phyloP scores from a whole-genome alignment of 1,140 invertebrate genomes.

The Drosophila kanapiae region DNA sequence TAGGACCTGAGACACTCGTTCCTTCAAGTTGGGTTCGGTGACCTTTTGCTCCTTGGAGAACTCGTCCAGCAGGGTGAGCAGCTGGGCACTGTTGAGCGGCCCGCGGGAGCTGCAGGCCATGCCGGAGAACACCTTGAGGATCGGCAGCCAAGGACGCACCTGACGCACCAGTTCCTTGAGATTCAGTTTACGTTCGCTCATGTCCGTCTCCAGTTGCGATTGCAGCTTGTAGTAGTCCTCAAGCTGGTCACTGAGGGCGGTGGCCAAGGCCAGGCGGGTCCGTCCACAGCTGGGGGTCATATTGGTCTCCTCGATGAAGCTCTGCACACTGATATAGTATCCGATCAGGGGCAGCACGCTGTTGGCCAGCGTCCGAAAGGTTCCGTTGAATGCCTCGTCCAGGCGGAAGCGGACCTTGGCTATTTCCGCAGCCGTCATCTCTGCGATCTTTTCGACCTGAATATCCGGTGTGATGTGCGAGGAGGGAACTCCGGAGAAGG shows the following conservation, averaged over 20 bases:
- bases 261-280: constrained; percentile 37
- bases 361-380: constrained; percentile 45
- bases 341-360: constrained; percentile 55
- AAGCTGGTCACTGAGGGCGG: constrained; percentile 24
- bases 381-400: constrained; percentile 45
- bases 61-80: constrained; percentile 54
- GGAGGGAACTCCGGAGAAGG: constrained; percentile 64
- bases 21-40: constrained; percentile 13
- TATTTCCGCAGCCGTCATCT: constrained; percentile 40
- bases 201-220: constrained; percentile 51
- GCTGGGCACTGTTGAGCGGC: constrained; percentile 29
- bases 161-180: constrained; percentile 53
- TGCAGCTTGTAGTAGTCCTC: constrained; percentile 59
- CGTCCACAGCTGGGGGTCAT: constrained; percentile 28
- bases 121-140: constrained; percentile 29
- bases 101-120: constrained; percentile 28
- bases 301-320: constrained; percentile 59
- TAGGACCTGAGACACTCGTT: constrained; percentile 17
- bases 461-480: constrained; percentile 55
- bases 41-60: constrained; percentile 25
- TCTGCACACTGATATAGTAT: constrained; percentile 63
- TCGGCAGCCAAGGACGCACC: constrained; percentile 60
- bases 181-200: constrained; percentile 30
- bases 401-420: constrained; percentile 52
- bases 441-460: constrained; percentile 15